Base-by-base conservation (phyloP, 2,888 invertebrate species). In the Papilio gigon region DNA sequence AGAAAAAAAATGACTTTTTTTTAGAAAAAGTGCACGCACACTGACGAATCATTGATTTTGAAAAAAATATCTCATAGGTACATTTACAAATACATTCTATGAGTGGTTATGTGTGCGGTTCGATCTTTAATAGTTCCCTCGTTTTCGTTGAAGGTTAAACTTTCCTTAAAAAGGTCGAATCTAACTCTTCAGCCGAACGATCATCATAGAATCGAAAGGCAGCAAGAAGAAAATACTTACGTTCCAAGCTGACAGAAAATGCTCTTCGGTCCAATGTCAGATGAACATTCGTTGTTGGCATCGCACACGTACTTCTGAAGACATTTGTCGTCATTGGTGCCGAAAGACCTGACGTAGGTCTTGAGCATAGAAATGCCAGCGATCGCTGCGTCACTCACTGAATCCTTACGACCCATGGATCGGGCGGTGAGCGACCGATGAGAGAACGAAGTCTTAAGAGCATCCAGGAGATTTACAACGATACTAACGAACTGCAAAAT, bases 191-290 rank as follows among this genome's bases (percentile, higher is more conserved):
- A 42, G 8, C 22, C n/a, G 5, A 22, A 47, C 47, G 22, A 22
- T 47, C 2, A 22, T 30, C 20, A 27, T 27, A 12, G 37, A 37
- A 40, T 12, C 4, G 1, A 11, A 42, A 22, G 33, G 30, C 8
- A 47, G 42, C 25, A 8, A 35, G 37, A 33, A 12, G 2, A 27
- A 25, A 17, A 44, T 47, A 94, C 97, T 95, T 91, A 98, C 97
- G 97, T 96, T 95, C 97, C 97, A 78, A 98, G 93, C 89, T 98
- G 97, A 82, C 98, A 98, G 94, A 97, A 97, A 78, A 98, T 95
- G 79, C 96, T 96, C 92, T 95, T 93, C 88, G 95, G 93, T 88
- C 95, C 95, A 74, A 95, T 95, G 83, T 97, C 97, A 62, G 94
- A 93, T 33, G 96, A 94, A 86, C 98, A 98, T 80, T 98, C 97